Evolutionary conservation across 2,113 vertebrate genomes (phyloP).

Genomic region (Calidris pygmaea): DNA sequence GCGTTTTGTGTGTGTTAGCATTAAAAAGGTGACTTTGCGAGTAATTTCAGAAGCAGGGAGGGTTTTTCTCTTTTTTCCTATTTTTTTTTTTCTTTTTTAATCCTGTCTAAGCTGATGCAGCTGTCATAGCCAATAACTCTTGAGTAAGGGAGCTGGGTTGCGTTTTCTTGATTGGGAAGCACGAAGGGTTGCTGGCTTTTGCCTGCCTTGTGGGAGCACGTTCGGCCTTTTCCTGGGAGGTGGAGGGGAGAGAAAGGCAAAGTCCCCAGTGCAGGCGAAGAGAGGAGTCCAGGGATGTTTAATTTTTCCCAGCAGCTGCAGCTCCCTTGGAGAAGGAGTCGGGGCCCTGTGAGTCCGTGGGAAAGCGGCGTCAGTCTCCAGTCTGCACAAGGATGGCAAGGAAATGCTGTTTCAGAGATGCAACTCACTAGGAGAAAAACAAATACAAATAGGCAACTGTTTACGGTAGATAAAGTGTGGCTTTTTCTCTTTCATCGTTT

Average conservation of each 20-base stretch:
- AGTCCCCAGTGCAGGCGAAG: background rate
- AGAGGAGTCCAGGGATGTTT: background rate
- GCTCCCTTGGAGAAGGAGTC: background rate
- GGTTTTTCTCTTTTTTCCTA: background rate
- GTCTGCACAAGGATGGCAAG: background rate
- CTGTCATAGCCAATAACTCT: constrained; percentile 40
- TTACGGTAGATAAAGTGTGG: constrained; percentile 12
- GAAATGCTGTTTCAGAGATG: background rate
- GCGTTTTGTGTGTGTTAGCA: constrained; percentile 60
- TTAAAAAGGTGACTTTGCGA: constrained; percentile 76
- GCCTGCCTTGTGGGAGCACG: background rate
- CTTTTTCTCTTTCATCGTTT: constrained; percentile 50
- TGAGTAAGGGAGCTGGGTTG: background rate
- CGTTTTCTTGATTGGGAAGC: background rate
- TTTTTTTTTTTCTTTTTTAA: background rate
- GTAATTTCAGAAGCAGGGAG: constrained; percentile 65
- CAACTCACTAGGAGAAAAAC: background rate
- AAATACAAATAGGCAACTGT: constrained; percentile 35
- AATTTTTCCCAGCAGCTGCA: background rate
- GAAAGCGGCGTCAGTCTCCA: background rate
- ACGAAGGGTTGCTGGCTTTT: background rate
- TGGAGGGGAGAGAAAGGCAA: background rate
- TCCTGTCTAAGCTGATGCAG: constrained; percentile 45
- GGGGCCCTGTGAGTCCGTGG: background rate
- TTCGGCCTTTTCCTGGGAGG: background rate